Base-by-base conservation (phyloP, 2,797 vertebrate species). In the Eremophila alpestris region DNA sequence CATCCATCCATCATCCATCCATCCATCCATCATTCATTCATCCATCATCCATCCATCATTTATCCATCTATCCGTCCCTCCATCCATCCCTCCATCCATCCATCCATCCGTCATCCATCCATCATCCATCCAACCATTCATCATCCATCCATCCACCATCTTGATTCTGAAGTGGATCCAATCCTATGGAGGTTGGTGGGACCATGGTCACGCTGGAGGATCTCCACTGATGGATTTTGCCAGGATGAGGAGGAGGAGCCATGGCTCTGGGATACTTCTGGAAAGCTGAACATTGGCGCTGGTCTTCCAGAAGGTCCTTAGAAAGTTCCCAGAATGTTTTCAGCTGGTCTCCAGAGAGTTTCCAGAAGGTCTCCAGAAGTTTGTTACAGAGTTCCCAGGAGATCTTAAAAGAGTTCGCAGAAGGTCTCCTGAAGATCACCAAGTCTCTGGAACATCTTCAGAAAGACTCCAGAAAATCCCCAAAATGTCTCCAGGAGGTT, bases 251-350 rank as follows among this genome's bases (percentile, higher is more conserved):
- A 70, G 40, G 34, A 41, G 13, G 40, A 46, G 7, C 18, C 10
- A 4, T 1, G 0, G 2, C n/a, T 40, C 29, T 46, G 49, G 34
- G 23, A 46, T 6, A 12, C 19, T 73, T 54, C 29, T 63, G 68
- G 41, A 29, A 13, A 27, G 4, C 27, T 38, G 48, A 38, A 54
- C 48, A 16, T 32, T 0, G 0, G 5, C 0, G 0, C n/a, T n/a
- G 23, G 24, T 23, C 7, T 62, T 46, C 56, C 46, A 30, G 36
- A 23, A 56, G 4, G 30, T 41, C 38, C 29, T 9, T 17, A 58
- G 19, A 36, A 30, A 11, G 24, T 64, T 9, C 34, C 46, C n/a
- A 11, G n/a, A 24, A 58, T n/a, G 36, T 36, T n/a, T 24, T 16
- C 55, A 23, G 26, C 58, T 46, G 41, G 16, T 41, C 40, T 41